Percentiles rank a stretch among this genome's conserved stretches.
Conservation (phyloP, 2,888 invertebrate species). For the Thysanoteuthis rhombus region DNA sequence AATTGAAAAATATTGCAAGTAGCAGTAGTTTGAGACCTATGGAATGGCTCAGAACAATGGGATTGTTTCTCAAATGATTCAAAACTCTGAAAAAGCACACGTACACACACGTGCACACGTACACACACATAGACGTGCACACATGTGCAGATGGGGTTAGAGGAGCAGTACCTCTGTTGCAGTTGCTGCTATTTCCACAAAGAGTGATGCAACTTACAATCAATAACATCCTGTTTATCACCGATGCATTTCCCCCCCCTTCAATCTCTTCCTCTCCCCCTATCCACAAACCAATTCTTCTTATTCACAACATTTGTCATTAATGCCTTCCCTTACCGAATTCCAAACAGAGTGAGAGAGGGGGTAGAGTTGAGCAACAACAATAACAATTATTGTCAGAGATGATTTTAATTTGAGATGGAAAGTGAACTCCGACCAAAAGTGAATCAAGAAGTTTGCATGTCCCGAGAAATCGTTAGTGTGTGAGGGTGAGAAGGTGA, state of each 20-base stretch:
- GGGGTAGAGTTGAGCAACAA: not conserved
- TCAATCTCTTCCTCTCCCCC: not conserved
- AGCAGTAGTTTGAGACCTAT: too few relatives aligned
- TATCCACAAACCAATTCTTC: not conserved
- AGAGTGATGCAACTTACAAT: not conserved
- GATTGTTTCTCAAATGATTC: too few relatives aligned
- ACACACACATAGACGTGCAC: not conserved
- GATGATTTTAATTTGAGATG: not conserved
- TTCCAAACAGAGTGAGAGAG: not conserved
- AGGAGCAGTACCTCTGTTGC: not conserved
- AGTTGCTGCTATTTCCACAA: not conserved
- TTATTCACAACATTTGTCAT: not conserved
- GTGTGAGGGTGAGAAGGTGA: not conserved
- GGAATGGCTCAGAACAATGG: too few relatives aligned
- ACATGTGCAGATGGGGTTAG: not conserved
- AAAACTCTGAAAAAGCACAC: too few relatives aligned
- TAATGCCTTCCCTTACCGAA: not conserved
- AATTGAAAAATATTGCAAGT: too few relatives aligned
- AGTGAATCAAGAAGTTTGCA: not conserved
- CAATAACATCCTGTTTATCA: not conserved
- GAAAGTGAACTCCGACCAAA: not conserved
- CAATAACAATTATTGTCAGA: not conserved
- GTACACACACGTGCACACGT: not conserved
- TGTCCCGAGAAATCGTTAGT: not conserved
- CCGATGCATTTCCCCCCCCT: not conserved